Conservation (phyloP, 2,113 vertebrate genomes). For the Origma solitaria region DNA sequence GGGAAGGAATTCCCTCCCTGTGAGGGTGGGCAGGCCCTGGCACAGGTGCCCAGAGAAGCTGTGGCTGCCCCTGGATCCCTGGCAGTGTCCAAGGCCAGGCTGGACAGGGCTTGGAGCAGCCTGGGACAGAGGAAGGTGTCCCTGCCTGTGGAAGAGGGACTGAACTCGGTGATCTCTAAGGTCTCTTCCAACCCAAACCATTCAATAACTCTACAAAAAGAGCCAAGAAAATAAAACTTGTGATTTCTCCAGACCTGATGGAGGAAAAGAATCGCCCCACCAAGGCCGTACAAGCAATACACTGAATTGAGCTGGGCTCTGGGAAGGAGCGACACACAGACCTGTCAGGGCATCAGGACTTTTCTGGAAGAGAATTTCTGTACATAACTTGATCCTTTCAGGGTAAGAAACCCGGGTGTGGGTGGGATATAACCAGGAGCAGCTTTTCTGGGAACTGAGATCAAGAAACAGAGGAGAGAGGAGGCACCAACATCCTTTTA, state of each 20-base stretch:
- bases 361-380: background rate
- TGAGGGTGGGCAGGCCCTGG: accelerated
- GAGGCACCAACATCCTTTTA: background rate
- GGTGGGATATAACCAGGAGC: background rate
- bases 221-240: background rate
- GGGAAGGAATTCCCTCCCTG: accelerated
- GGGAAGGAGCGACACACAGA: background rate
- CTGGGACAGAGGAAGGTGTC: accelerated
- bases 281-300: background rate
- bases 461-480: background rate
- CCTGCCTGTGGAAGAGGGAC: background rate
- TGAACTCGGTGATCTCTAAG: background rate
- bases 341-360: background rate
- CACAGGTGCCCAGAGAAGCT: background rate
- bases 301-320: background rate
- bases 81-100: accelerated
- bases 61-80: background rate
- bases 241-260: background rate
- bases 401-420: background rate
- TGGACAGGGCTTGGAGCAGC: accelerated
- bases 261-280: background rate
- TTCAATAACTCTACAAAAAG: background rate
- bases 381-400: background rate
- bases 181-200: background rate
- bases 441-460: background rate